Evolutionary conservation across 2,888 invertebrate species (phyloP), one percentile per base, ranked within the genome.

Genomic region (Sipha maydis): DNA sequence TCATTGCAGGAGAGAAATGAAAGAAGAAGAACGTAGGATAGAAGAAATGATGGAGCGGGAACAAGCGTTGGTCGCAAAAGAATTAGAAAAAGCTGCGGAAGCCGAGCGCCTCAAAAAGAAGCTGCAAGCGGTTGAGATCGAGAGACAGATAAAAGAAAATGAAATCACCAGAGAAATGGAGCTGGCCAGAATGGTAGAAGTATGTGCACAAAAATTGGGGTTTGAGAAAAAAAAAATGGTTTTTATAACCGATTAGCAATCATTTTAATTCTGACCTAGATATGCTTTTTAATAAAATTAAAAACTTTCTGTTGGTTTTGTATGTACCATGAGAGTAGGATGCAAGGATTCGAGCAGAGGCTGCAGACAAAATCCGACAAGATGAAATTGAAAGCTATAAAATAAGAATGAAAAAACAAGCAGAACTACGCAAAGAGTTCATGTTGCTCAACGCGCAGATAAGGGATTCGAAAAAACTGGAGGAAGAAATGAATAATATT

Each of bases 11-110:
- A 90, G 90, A 34, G 92, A 93, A 90, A 76, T 92, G 71, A 91
- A 90, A 69, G 91, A 91, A 21, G 92, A 93, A 88, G 93, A 93
- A 56, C 91, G 91, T 84, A 93, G 94, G n/a, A 90, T 95, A 83
- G 95, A 95, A 90, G 93, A 93, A 25, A 94, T 95, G 92, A 95
- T 96, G 95, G 95, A 96, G 90, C 94, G 95, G 91, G 94, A 94
- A 90, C 93, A 95, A 0, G 92, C 93, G 90, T 92, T 93, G 85
- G 94, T 93, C 0, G 92, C 95, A 8, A 91, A 92, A 48, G 92
- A 93, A 0, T 94, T 95, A 21, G 94, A 94, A 90, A 90, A 91
- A 48, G 90, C 90, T 73, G 94, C 94, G 21, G 93, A 94, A 90
- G 90, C 91, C 28, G 92, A 93, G 85, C 92, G 92, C 90, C 92